Conservation (phyloP, 2,113 vertebrate species). For the Mesoclemmys tuberculata region DNA sequence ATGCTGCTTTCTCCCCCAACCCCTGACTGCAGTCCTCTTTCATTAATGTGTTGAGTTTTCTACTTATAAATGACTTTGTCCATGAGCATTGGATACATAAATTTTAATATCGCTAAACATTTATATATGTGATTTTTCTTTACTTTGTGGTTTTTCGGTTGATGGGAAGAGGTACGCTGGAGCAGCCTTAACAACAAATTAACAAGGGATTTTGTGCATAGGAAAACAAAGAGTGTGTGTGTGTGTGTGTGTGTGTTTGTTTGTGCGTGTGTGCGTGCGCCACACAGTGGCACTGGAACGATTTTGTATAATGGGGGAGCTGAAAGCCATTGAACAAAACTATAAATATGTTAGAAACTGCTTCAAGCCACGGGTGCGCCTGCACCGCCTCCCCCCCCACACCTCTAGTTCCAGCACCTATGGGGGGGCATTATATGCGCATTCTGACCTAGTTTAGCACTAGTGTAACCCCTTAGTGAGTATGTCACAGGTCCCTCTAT, state of each 20-base stretch:
- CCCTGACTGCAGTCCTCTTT: background rate
- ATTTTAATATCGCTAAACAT: background rate
- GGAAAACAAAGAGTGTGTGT: too few relatives aligned
- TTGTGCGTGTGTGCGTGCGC: too few relatives aligned
- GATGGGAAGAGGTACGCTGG: fast-evolving
- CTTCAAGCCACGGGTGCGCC: too few relatives aligned
- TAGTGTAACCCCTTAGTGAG: background rate
- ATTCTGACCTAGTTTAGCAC: background rate
- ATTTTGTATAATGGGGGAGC: too few relatives aligned
- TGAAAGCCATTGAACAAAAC: too few relatives aligned
- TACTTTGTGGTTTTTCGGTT: background rate
- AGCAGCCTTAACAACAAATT: background rate
- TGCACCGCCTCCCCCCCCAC: too few relatives aligned
- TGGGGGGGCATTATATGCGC: background rate
- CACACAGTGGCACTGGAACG: too few relatives aligned
- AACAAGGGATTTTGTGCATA: background rate
- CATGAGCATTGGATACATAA: background rate
- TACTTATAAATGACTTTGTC: background rate
- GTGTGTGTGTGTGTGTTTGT: too few relatives aligned
- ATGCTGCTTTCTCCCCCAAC: background rate
- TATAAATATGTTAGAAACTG: too few relatives aligned
- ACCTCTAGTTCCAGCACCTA: background rate
- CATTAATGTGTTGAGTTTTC: background rate
- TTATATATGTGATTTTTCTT: background rate
- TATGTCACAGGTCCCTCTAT: background rate